Percentiles rank a stretch among this genome's conserved stretches.
These are phyloP conservation scores for Chromobotia macracanthus DNA, from an alignment of 2,797 vertebrate genomes.

Conservation along the genomic window DNA sequence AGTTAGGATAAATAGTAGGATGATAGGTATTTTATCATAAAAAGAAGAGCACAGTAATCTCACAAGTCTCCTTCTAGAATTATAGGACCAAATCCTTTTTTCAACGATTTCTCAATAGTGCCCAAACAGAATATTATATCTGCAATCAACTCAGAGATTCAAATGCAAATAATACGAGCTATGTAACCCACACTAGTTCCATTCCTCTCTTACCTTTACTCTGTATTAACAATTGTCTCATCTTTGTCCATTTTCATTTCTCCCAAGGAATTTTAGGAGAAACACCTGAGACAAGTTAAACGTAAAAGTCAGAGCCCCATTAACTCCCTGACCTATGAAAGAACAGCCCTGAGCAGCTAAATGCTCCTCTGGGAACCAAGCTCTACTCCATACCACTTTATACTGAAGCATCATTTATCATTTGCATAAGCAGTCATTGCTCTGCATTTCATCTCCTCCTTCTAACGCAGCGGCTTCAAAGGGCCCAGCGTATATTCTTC, in stretches of 20 bases:
- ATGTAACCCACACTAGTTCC: not conserved
- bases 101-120: too few relatives aligned
- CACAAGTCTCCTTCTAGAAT: too few relatives aligned
- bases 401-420: constrained; percentile 27
- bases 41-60: too few relatives aligned
- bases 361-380: constrained; percentile 10
- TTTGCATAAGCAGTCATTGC: constrained; percentile 55
- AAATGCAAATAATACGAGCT: not conserved
- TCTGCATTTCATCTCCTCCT: constrained; percentile 28
- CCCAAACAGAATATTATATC: too few relatives aligned
- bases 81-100: too few relatives aligned
- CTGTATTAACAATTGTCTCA: not conserved
- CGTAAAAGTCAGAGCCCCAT: constrained; percentile 1
- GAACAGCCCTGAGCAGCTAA: not conserved
- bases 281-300: not conserved
- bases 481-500: constrained; percentile 48
- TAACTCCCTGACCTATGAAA: constrained; percentile 8
- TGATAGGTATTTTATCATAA: too few relatives aligned
- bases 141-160: not conserved
- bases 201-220: not conserved
- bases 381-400: constrained; percentile 21
- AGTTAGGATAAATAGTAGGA: too few relatives aligned
- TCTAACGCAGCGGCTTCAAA: constrained; percentile 48
- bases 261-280: not conserved
- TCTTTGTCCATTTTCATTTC: not conserved